Evolutionary conservation across 1,140 invertebrate species (phyloP).

Genomic region (Nylanderia fulva): DNA sequence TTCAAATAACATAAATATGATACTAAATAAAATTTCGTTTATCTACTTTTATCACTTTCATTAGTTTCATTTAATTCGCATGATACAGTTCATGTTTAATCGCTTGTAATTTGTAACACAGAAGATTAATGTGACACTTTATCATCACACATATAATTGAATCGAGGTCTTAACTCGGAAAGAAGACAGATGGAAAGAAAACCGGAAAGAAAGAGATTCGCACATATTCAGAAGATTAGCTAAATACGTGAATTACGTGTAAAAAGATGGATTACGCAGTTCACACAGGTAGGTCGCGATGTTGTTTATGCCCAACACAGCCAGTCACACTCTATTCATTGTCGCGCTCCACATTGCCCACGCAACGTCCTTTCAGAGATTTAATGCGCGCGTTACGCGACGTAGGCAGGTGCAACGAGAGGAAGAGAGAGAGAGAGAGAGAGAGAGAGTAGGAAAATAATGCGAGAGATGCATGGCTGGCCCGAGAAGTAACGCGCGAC

Average conservation of each 20-base stretch:
- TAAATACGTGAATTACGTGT: not conserved
- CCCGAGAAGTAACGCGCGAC: slow-evolving; percentile 10
- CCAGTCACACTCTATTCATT: slow-evolving; percentile 51
- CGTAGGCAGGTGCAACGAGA: slow-evolving; percentile 33
- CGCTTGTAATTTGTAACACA: not conserved
- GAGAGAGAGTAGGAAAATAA: no score
- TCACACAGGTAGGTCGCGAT: not conserved
- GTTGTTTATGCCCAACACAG: slow-evolving; percentile 26
- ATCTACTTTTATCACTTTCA: slow-evolving; percentile 1
- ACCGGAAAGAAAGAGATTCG: no score
- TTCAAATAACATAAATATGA: not conserved
- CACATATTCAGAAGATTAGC: not conserved
- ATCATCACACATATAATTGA: not conserved
- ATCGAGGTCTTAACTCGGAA: not conserved
- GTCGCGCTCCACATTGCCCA: slow-evolving; percentile 66
- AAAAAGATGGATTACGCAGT: slow-evolving; percentile 39
- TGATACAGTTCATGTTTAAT: not conserved
- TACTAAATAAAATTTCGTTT: not conserved
- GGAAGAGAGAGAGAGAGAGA: not conserved
- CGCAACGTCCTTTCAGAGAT: slow-evolving; percentile 68
- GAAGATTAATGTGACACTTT: slow-evolving; percentile 17
- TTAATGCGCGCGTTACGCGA: slow-evolving; percentile 65
- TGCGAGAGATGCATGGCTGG: not conserved
- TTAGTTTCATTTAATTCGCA: slow-evolving; percentile 2
- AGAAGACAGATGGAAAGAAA: not conserved